Percentiles rank a stretch among this genome's conserved stretches.
Evolutionary conservation across 1,140 invertebrate species (phyloP).

Genomic region (Drosophila saltans): DNA sequence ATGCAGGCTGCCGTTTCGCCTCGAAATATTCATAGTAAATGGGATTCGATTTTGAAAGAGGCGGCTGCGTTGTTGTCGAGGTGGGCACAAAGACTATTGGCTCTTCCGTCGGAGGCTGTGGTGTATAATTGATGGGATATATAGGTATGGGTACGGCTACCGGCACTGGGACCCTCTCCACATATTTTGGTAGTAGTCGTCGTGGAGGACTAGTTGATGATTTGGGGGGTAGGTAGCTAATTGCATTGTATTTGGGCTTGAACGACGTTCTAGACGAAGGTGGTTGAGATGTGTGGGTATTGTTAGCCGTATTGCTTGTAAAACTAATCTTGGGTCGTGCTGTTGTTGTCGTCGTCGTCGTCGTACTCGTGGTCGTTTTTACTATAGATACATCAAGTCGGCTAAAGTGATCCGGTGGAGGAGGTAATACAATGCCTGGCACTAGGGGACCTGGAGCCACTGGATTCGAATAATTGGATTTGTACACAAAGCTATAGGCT

Average conservation of each 20-base stretch:
- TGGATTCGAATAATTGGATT: constrained; percentile 89
- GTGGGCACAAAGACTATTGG: constrained; percentile 69
- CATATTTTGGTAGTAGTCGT: constrained; percentile 43
- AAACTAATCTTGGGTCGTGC: constrained; percentile 15
- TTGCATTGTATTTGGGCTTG: constrained; percentile 56
- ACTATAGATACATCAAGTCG: constrained; percentile 44
- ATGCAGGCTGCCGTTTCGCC: constrained; percentile 66
- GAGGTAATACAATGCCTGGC: constrained; percentile 93
- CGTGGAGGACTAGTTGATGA: constrained; percentile 12
- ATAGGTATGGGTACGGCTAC: constrained; percentile 78
- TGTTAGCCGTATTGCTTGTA: constrained; percentile 12
- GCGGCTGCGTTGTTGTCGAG: constrained; percentile 50
- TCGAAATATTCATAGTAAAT: constrained; percentile 83
- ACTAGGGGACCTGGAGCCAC: constrained; percentile 93
- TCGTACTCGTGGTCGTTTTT: constrained; percentile 30
- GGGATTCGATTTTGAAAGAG: constrained; percentile 74
- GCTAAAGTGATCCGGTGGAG: constrained; percentile 93
- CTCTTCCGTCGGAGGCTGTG: constrained; percentile 25
- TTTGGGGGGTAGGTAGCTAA: constrained; percentile 46
- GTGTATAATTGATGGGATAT: constrained; percentile 67
- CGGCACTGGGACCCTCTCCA: constrained; percentile 70
- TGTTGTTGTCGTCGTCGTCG: constrained; percentile 38
- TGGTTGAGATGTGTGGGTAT: background rate
- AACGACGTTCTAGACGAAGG: constrained; percentile 25
- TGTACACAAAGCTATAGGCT: constrained; percentile 93